A percentile compares a stretch with the other conserved stretches of the same genome.
Conservation (phyloP, 2,797 vertebrate genomes). For the Pachyuromys duprasi region DNA sequence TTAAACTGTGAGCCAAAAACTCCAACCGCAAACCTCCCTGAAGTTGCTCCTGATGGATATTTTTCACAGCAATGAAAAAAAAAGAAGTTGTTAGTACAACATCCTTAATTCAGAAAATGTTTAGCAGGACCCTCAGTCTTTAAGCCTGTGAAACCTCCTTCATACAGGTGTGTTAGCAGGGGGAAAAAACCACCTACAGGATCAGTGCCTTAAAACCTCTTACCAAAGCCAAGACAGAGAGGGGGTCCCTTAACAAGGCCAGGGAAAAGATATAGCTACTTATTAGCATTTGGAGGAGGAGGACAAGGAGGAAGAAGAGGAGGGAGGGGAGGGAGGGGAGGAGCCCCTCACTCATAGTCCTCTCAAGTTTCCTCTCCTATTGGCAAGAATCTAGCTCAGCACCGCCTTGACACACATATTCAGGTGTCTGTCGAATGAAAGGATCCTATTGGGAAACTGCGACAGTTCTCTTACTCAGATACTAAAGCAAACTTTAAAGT, state of each 20-base stretch:
- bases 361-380: background rate
- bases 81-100: background rate
- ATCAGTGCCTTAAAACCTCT: background rate
- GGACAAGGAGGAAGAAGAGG: too few relatives aligned
- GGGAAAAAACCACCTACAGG: background rate
- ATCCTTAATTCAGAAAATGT: background rate
- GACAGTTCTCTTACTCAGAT: conserved; percentile 37
- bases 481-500: conserved; percentile 17
- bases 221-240: background rate
- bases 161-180: background rate
- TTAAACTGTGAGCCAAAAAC: background rate
- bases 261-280: background rate
- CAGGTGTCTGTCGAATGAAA: conserved; percentile 40
- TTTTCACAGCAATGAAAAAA: background rate
- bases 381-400: background rate
- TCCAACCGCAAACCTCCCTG: background rate
- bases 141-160: background rate
- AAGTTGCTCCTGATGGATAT: background rate
- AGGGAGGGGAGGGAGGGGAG: background rate
- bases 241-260: background rate
- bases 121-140: background rate
- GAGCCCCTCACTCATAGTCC: background rate
- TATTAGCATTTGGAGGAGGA: background rate
- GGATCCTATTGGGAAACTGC: background rate
- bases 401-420: background rate